These are phyloP conservation scores for Dasypus novemcinctus DNA, from an alignment of 2,113 vertebrate genomes.

Conservation along the genomic window DNA sequence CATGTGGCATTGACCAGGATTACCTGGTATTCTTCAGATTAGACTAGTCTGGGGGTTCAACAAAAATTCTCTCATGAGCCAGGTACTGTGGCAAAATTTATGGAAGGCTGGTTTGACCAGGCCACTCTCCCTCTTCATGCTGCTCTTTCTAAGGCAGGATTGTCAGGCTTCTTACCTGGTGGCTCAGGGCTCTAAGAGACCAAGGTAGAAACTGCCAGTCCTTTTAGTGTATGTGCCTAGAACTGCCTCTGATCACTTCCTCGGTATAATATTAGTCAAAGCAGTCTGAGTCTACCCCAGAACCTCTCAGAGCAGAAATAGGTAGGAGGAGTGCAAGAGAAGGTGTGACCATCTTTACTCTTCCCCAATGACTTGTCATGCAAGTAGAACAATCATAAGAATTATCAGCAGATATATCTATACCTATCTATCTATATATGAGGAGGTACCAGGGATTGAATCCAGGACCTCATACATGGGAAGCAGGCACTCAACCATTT, in stretches of 20 bases:
- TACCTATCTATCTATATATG: no score
- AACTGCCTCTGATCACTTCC: no score
- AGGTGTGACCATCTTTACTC: background rate
- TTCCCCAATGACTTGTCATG: background rate
- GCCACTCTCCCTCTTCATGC: rapidly evolving
- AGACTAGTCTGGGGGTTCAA: background rate
- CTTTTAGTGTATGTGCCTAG: background rate
- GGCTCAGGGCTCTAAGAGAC: background rate
- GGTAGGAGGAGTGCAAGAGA: background rate
- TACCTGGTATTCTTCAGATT: background rate
- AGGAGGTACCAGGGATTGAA: no score
- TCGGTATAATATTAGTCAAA: rapidly evolving
- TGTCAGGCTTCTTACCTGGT: background rate
- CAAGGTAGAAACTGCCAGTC: background rate
- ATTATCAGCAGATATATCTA: background rate
- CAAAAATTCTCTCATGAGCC: background rate
- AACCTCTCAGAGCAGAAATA: no score
- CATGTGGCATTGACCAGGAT: background rate
- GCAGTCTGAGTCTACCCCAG: background rate
- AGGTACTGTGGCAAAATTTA: background rate
- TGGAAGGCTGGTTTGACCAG: background rate
- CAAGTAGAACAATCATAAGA: background rate
- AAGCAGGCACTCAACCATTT: no score
- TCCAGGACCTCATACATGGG: no score
- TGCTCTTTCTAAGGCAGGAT: background rate